Evolutionary conservation across 2,888 invertebrate genomes (phyloP).

Genomic region (Drosophila macrospina): DNA sequence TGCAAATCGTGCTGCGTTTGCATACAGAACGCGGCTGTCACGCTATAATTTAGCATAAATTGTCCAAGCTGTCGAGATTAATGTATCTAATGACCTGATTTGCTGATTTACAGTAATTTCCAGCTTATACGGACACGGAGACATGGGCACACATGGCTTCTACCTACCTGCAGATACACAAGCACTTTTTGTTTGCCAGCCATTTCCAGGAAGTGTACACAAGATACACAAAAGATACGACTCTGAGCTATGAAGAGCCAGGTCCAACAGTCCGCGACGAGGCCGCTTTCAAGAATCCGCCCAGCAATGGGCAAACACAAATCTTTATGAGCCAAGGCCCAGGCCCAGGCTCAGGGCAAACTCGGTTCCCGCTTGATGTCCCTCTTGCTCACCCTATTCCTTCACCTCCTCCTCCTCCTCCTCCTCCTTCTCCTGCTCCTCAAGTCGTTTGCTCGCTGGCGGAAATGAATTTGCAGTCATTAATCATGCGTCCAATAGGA

Average conservation of each 20-base stretch:
- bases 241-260: slow-evolving; percentile 23
- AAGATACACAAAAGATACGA: slow-evolving; percentile 66
- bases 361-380: slow-evolving; percentile 1
- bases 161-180: slow-evolving; percentile 66
- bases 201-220: slow-evolving; percentile 73
- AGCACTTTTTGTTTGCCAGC: slow-evolving; percentile 57
- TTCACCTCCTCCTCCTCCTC: not conserved
- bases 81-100: slow-evolving; percentile 82
- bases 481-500: slow-evolving; percentile 80
- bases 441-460: slow-evolving; percentile 39
- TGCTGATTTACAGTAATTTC: slow-evolving; percentile 81
- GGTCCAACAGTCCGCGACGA: slow-evolving; percentile 18
- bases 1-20: slow-evolving; percentile 52
- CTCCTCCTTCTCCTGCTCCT: not conserved
- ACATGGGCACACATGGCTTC: slow-evolving; percentile 21
- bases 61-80: slow-evolving; percentile 81
- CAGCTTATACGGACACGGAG: slow-evolving; percentile 63
- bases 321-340: slow-evolving; percentile 47
- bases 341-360: too few relatives aligned
- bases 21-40: slow-evolving; percentile 52
- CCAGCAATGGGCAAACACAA: slow-evolving; percentile 52
- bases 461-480: slow-evolving; percentile 80
- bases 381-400: not conserved
- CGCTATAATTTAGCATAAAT: slow-evolving; percentile 79
- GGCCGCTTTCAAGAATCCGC: slow-evolving; percentile 30